Conservation (phyloP, 1,140 invertebrate genomes). For the Drosophila albomicans region DNA sequence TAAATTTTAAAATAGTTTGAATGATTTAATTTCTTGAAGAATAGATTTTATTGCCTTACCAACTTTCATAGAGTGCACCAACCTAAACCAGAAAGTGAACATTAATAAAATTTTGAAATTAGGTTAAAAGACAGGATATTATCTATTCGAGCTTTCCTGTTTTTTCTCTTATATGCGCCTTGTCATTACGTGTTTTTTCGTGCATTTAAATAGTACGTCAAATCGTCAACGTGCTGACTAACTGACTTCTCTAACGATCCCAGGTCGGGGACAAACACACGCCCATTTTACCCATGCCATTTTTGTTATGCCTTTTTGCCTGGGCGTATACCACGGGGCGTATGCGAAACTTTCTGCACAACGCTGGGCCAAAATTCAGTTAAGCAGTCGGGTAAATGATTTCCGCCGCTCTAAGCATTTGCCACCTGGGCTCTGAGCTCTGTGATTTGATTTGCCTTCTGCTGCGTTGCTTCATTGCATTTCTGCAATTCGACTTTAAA, state of each 20-base stretch:
- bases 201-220: conserved; percentile 69
- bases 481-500: conserved; percentile 72
- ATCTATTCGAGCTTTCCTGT: neutral
- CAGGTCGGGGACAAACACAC: conserved; percentile 24
- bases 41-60: too few relatives aligned
- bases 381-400: conserved; percentile 65
- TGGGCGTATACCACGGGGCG: conserved; percentile 30
- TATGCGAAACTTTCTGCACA: conserved; percentile 38
- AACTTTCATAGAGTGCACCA: too few relatives aligned
- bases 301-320: conserved; percentile 39
- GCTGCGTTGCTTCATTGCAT: conserved; percentile 69
- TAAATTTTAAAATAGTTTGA: too few relatives aligned
- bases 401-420: conserved; percentile 72
- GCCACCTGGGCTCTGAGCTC: conserved; percentile 44
- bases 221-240: conserved; percentile 41
- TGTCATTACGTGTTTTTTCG: conserved; percentile 51
- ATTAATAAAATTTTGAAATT: too few relatives aligned
- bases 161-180: neutral
- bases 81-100: too few relatives aligned
- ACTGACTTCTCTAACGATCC: conserved; percentile 44
- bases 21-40: too few relatives aligned
- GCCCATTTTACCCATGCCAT: conserved; percentile 28
- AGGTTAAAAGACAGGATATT: conserved; percentile 3
- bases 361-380: conserved; percentile 51
- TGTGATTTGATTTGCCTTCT: conserved; percentile 10